Evolutionary conservation across 2,888 invertebrate species (phyloP).

Genomic region (Hypolimnas misippus): DNA sequence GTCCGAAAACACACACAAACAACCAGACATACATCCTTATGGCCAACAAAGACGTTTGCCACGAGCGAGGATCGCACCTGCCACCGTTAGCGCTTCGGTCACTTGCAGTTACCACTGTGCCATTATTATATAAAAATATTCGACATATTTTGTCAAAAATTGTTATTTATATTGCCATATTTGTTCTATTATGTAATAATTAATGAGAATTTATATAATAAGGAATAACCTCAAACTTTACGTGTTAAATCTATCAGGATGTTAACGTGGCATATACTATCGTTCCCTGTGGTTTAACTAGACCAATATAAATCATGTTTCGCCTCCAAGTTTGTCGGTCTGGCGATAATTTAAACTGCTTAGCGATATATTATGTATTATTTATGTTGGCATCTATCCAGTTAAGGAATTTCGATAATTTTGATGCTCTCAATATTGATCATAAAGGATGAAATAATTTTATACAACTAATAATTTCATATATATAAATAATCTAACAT

Average conservation of each 20-base stretch:
- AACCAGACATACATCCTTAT: no score
- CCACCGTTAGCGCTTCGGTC: no score
- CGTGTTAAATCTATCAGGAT: conserved; percentile 55
- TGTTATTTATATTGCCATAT: no score
- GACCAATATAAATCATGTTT: conserved; percentile 69
- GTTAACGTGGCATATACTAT: conserved; percentile 60
- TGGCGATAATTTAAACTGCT: conserved; percentile 65
- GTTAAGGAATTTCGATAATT: conserved; percentile 20
- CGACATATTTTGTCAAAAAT: no score
- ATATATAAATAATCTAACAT: no score
- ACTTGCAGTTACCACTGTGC: no score
- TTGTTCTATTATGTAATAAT: not conserved
- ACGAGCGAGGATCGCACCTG: no score
- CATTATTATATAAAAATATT: no score
- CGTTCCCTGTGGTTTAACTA: conserved; percentile 62
- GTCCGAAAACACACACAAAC: no score
- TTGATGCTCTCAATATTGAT: not conserved
- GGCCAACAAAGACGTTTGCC: no score
- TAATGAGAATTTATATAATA: conserved; percentile 45
- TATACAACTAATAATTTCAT: not conserved
- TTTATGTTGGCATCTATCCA: conserved; percentile 41
- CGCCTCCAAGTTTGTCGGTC: conserved; percentile 51
- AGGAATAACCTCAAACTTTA: conserved; percentile 43
- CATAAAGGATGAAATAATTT: not conserved
- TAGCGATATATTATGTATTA: conserved; percentile 52